phyloP scores from a whole-genome alignment of 2,113 vertebrate genomes.

The Antennarius striatus region DNA sequence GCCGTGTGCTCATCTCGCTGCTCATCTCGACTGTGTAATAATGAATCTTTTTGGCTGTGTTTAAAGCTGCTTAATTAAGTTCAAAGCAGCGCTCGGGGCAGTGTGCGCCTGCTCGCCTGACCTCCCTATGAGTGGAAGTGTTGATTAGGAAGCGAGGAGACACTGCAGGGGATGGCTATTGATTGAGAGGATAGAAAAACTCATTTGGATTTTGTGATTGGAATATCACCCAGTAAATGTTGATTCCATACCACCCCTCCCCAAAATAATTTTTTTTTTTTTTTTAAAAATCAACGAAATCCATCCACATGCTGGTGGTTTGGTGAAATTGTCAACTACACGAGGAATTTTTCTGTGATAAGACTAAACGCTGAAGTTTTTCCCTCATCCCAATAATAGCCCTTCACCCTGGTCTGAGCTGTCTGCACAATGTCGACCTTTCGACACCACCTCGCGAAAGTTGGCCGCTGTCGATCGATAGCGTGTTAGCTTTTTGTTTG shows the following conservation, averaged over 20 bases:
- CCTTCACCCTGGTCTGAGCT: conserved; percentile 67
- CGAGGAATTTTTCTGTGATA: conserved; percentile 64
- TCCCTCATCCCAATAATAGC: conserved; percentile 72
- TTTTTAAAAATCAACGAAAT: not conserved
- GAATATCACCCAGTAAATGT: conserved; percentile 31
- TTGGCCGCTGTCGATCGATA: conserved; percentile 80
- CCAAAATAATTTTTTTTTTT: too few relatives aligned
- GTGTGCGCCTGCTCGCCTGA: conserved; percentile 69
- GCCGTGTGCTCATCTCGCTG: conserved; percentile 58
- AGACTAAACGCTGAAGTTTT: conserved; percentile 59
- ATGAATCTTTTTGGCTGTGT: conserved; percentile 78
- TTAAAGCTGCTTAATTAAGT: conserved; percentile 84
- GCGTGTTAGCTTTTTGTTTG: conserved; percentile 84
- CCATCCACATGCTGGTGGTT: conserved; percentile 30
- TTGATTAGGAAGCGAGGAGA: conserved; percentile 79
- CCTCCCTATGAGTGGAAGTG: conserved; percentile 76
- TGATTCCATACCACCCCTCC: conserved; percentile 1
- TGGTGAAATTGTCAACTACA: conserved; percentile 49
- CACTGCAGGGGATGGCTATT: conserved; percentile 73
- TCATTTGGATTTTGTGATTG: conserved; percentile 62
- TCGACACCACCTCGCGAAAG: conserved; percentile 74
- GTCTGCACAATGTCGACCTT: conserved; percentile 75
- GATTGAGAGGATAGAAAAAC: conserved; percentile 67
- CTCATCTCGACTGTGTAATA: conserved; percentile 75
- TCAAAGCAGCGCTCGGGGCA: conserved; percentile 76